phyloP scores from a whole-genome alignment of 2,888 invertebrate species.

The Mesochorus sp. region DNA sequence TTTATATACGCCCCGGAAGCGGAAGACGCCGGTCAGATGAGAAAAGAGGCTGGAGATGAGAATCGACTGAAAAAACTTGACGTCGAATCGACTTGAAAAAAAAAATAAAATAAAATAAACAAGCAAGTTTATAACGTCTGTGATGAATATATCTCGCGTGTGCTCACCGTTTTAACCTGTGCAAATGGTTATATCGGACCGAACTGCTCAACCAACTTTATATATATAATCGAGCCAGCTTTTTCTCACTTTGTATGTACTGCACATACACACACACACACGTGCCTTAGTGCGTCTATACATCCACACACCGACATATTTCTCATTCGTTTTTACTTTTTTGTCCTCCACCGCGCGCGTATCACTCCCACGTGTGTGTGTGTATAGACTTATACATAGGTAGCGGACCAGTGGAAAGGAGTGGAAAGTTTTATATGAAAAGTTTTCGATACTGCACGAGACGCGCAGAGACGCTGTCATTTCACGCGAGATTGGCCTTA shows the following conservation, averaged over 20 bases:
- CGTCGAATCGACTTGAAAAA: background rate
- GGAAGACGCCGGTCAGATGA: background rate
- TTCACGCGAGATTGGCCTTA: constrained; percentile 54
- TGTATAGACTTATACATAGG: background rate
- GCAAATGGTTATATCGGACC: background rate
- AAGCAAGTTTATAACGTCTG: too few species aligned
- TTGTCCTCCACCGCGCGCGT: constrained; percentile 7
- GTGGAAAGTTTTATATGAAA: constrained; percentile 57
- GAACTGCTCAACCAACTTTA: background rate
- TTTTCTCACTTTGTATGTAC: constrained; percentile 14
- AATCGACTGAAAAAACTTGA: background rate
- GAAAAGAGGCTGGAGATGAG: background rate
- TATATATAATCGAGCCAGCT: background rate
- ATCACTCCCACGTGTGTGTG: constrained; percentile 39
- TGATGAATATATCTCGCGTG: constrained; percentile 15
- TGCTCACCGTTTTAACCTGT: background rate
- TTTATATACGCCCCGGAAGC: constrained; percentile 22
- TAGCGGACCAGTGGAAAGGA: constrained; percentile 10
- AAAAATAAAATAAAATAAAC: background rate
- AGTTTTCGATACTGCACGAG: constrained; percentile 50
- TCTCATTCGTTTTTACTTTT: constrained; percentile 19
- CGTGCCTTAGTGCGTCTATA: background rate
- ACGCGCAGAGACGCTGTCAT: constrained; percentile 42
- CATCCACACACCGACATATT: background rate
- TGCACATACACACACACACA: background rate